A percentile compares a stretch with the other conserved stretches of the same genome.
These are phyloP conservation scores for Chaenodraco wilsoni DNA, from an alignment of 2,797 vertebrate species.

Conservation along the genomic window DNA sequence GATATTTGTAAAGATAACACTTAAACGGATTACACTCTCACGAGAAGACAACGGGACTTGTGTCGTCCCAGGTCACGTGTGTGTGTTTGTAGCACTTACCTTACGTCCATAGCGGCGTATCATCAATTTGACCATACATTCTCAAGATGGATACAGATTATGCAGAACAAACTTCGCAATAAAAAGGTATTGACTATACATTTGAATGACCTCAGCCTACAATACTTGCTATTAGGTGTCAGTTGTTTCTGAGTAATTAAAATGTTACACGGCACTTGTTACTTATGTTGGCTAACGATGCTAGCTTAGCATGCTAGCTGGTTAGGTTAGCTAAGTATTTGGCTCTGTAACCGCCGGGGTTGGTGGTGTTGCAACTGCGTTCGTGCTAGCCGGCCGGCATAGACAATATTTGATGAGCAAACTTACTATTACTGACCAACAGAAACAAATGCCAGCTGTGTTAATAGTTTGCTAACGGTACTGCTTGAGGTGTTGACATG, in stretches of 20 bases:
- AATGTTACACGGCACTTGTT: constrained; percentile 25
- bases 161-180: constrained; percentile 48
- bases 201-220: rapidly evolving
- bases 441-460: background rate
- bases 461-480: background rate
- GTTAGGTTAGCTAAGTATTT: constrained; percentile 31
- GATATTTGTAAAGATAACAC: background rate
- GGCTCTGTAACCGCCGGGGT: background rate
- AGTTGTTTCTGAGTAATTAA: background rate
- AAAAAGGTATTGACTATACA: constrained; percentile 54
- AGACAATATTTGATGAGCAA: background rate
- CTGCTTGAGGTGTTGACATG: background rate
- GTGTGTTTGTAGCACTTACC: constrained; percentile 59
- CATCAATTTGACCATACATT: constrained; percentile 43
- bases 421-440: constrained; percentile 15
- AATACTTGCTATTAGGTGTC: rapidly evolving
- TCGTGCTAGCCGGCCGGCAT: constrained; percentile 32
- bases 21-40: background rate
- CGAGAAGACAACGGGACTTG: constrained; percentile 39
- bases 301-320: constrained; percentile 47
- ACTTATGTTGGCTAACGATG: constrained; percentile 16
- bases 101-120: background rate
- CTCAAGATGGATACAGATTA: constrained; percentile 67
- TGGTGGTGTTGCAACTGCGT: background rate
- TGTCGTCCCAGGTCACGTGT: constrained; percentile 49